Base-by-base conservation (phyloP, 1,140 invertebrate genomes). In the Anastatus disparis region DNA sequence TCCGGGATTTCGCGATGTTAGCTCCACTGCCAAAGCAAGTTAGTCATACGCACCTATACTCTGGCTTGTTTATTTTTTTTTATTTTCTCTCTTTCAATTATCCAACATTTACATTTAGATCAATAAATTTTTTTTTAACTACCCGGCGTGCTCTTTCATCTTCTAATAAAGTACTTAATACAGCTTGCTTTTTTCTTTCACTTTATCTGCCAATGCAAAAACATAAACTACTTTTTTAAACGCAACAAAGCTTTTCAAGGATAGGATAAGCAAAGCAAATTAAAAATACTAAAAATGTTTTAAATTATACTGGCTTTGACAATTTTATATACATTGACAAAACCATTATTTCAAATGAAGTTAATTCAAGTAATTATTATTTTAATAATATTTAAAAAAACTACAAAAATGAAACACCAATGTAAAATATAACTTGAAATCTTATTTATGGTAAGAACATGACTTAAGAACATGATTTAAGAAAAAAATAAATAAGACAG, bases 1-100 rank as follows among this genome's bases (percentile, higher is more conserved):
- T 82, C 84, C 75, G 78, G 78, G 77, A 81, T 81, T 83, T 79
- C 75, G 82, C 78, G 80, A 78, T 77, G 82, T 86, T 86, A 85
- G 82, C 83, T 82, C 81, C 80, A 82, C 79, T 81, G 81, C 79
- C 79, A 79, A 81, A 83, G 81, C 81, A 73, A 81, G 78, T 84
- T 82, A 81, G 73, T 81, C 71, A 74, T 76, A 79, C 79, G 77
- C 74, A 81, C 80, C 79, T 82, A 81, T 73, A 80, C 77, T 80
- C 78, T 71, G 77, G 79, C 79, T 82, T 82, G 79, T 77, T 78
- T 77, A 70, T 59, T 58, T 13, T 44, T 44, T 40, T 31, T 77
- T 76, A 75, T 71, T 20, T 20, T 13, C 26, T 26, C 20, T 35
- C 22, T 22, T 52, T 66, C 4, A 50, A 20, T 66, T 20, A 56